phyloP scores from a whole-genome alignment of 2,888 invertebrate genomes.

The Meandrusa payeni region DNA sequence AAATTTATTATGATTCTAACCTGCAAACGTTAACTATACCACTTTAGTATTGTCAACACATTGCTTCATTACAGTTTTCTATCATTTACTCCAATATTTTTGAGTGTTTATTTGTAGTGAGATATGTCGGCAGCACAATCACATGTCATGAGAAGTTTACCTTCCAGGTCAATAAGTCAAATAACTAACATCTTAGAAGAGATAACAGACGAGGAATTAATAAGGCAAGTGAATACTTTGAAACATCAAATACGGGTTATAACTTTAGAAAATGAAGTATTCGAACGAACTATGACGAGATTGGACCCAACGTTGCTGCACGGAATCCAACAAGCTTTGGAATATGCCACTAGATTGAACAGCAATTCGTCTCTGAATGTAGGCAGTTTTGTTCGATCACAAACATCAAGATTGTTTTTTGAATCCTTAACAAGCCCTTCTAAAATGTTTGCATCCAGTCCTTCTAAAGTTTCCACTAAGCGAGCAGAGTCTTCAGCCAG shows the following conservation, averaged over 20 bases:
- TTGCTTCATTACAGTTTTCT: constrained; percentile 6
- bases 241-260: constrained; percentile 53
- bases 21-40: neutral
- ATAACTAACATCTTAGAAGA: constrained; percentile 48
- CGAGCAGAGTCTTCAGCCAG: constrained; percentile 59
- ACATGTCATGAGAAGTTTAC: constrained; percentile 45
- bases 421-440: constrained; percentile 52
- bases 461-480: constrained; percentile 48
- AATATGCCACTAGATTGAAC: constrained; percentile 55
- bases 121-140: constrained; percentile 32
- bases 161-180: constrained; percentile 52
- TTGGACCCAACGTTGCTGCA: constrained; percentile 66
- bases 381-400: constrained; percentile 52
- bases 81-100: constrained; percentile 19
- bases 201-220: constrained; percentile 53
- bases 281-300: constrained; percentile 68
- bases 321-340: constrained; percentile 66
- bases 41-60: constrained; percentile 1
- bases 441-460: constrained; percentile 40
- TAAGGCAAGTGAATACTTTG: constrained; percentile 52
- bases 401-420: constrained; percentile 44
- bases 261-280: constrained; percentile 73
- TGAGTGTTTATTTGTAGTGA: constrained; percentile 9
- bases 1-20: neutral
- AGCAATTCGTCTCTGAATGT: constrained; percentile 45